phyloP scores from a whole-genome alignment of 1,140 invertebrate genomes.

The Ectropis grisescens region DNA sequence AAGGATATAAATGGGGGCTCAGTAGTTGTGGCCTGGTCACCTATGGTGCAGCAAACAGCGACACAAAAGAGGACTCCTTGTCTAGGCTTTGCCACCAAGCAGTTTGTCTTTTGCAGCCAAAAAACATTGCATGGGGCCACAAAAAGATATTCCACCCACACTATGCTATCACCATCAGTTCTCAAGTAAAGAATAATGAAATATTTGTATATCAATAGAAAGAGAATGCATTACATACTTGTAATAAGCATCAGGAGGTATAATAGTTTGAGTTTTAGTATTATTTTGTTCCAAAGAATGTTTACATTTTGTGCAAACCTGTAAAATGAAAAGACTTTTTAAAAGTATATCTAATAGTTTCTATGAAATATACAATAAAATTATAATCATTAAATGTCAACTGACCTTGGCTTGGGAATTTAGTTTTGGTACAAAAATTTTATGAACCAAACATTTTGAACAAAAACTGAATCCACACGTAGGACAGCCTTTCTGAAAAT shows the following conservation, averaged over 20 bases:
- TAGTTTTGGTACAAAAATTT: constrained; percentile 61
- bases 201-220: too few relatives aligned
- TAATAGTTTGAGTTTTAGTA: constrained; percentile 13
- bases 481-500: constrained; percentile 72
- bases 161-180: too few relatives aligned
- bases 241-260: constrained; percentile 60
- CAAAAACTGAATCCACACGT: constrained; percentile 76
- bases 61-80: too few relatives aligned
- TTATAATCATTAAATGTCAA: too few relatives aligned
- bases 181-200: too few relatives aligned
- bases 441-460: constrained; percentile 73
- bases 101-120: too few relatives aligned
- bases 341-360: neutral
- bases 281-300: constrained; percentile 17
- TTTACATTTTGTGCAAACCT: constrained; percentile 60
- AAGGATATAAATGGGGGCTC: too few relatives aligned
- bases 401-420: constrained; percentile 49
- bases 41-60: too few relatives aligned
- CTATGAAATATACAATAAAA: neutral
- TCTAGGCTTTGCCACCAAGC: too few relatives aligned
- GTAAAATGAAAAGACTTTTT: constrained; percentile 1
- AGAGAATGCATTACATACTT: constrained; percentile 38
- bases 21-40: too few relatives aligned
- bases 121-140: too few relatives aligned
- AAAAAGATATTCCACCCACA: too few relatives aligned